phyloP scores from a whole-genome alignment of 2,888 invertebrate genomes.

The Marronus borbonicus region DNA sequence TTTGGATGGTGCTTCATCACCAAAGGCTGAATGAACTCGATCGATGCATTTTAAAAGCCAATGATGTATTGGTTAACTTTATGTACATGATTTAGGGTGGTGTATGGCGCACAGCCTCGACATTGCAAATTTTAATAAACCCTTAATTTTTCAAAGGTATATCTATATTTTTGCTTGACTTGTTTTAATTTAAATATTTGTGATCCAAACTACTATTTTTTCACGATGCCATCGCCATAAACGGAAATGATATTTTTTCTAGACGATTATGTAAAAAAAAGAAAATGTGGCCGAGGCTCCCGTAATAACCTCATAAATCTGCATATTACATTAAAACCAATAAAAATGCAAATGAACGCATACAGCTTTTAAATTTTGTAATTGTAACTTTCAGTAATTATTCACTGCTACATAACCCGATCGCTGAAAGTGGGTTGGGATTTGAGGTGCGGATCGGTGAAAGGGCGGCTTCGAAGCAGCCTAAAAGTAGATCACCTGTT shows the following conservation, averaged over 20 bases:
- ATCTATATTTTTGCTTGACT: too few species aligned
- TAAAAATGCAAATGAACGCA: slow-evolving; percentile 53
- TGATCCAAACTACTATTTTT: neutral
- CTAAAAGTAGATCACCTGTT: slow-evolving; percentile 2
- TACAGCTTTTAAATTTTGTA: slow-evolving; percentile 52
- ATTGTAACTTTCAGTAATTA: slow-evolving; percentile 51
- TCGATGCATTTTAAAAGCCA: too few species aligned
- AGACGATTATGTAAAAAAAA: slow-evolving; percentile 46
- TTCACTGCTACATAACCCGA: slow-evolving; percentile 39
- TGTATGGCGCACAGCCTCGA: too few species aligned
- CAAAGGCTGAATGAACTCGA: too few species aligned
- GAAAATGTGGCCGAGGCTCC: slow-evolving; percentile 37
- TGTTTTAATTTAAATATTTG: neutral
- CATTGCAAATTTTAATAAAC: too few species aligned
- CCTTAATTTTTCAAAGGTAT: too few species aligned
- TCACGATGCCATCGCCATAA: neutral
- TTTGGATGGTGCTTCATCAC: too few species aligned
- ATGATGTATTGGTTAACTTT: too few species aligned
- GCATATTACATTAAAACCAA: slow-evolving; percentile 53
- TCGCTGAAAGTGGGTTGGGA: slow-evolving; percentile 1
- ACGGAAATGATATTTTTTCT: slow-evolving; percentile 49
- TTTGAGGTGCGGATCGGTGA: neutral
- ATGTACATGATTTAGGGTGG: too few species aligned
- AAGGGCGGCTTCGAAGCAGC: neutral
- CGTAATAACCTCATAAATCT: slow-evolving; percentile 51